phyloP scores from a whole-genome alignment of 2,888 invertebrate genomes.

The Drosophila borealis region DNA sequence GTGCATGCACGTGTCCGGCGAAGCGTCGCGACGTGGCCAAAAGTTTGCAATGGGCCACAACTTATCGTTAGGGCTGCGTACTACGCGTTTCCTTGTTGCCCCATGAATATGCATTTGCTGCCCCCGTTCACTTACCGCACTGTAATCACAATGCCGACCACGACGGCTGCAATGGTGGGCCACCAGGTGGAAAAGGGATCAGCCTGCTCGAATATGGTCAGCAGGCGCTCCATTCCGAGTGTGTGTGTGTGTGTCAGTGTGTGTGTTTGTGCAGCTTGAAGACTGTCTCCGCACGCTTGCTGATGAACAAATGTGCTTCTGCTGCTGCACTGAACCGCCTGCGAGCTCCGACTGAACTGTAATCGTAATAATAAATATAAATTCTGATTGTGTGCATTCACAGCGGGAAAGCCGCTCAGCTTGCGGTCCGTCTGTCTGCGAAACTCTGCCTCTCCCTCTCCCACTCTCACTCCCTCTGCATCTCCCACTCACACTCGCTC shows the following conservation, averaged over 20 bases:
- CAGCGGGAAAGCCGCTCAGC: slow-evolving; percentile 14
- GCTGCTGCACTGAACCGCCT: slow-evolving; percentile 48
- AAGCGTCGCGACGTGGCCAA: slow-evolving; percentile 28
- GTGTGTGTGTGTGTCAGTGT: neutral
- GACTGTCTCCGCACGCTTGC: slow-evolving; percentile 38
- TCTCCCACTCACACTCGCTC: neutral
- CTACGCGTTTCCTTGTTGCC: slow-evolving; percentile 46
- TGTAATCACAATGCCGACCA: slow-evolving; percentile 85
- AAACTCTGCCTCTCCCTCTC: too few relatives aligned
- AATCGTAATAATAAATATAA: slow-evolving; percentile 69
- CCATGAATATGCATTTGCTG: slow-evolving; percentile 52
- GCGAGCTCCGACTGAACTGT: slow-evolving; percentile 57
- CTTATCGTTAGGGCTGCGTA: slow-evolving; percentile 46
- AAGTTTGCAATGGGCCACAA: slow-evolving; percentile 55
- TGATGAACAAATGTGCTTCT: slow-evolving; percentile 47
- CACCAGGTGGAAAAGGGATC: slow-evolving; percentile 86
- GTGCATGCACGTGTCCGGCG: slow-evolving; percentile 54
- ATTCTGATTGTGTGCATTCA: slow-evolving; percentile 56
- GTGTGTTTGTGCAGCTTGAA: slow-evolving; percentile 21
- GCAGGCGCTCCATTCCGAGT: slow-evolving; percentile 79
- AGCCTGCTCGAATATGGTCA: slow-evolving; percentile 82
- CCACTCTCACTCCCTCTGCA: neutral
- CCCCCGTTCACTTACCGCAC: slow-evolving; percentile 85
- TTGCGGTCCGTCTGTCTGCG: neutral
- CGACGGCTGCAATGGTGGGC: slow-evolving; percentile 86